These are phyloP conservation scores for Notocelia uddmanniana DNA, from an alignment of 2,888 invertebrate genomes.

Conservation along the genomic window DNA sequence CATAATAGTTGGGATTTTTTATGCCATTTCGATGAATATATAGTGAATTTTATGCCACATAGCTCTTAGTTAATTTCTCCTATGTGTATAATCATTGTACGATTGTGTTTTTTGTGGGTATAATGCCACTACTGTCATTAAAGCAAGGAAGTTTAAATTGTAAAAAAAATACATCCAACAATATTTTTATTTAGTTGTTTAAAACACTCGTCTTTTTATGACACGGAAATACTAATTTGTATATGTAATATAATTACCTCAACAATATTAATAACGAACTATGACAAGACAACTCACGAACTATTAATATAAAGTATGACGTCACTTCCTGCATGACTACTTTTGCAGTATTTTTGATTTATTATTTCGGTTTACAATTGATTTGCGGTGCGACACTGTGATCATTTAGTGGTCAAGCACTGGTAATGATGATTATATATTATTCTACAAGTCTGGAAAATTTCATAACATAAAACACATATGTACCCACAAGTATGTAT, in stretches of 20 bases:
- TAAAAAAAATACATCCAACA: neutral
- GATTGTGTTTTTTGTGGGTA: conserved; percentile 17
- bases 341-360: conserved; percentile 5
- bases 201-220: neutral
- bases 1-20: conserved; percentile 50
- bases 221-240: neutral
- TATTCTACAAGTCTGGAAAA: neutral
- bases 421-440: conserved; percentile 4
- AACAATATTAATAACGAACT: neutral
- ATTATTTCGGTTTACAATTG: conserved; percentile 2
- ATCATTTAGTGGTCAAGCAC: neutral
- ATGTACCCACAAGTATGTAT: too few species aligned
- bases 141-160: neutral
- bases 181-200: conserved; percentile 25
- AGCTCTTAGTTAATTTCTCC: conserved; percentile 38
- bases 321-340: neutral
- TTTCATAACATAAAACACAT: too few species aligned
- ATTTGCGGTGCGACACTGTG: conserved; percentile 29
- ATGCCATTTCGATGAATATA: conserved; percentile 56
- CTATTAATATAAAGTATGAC: neutral
- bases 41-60: conserved; percentile 50
- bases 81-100: neutral
- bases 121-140: neutral
- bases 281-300: neutral
- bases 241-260: conserved; percentile 1